These are phyloP conservation scores for Paradoxurus hermaphroditus DNA, from an alignment of 2,113 vertebrate genomes.

Conservation along the genomic window DNA sequence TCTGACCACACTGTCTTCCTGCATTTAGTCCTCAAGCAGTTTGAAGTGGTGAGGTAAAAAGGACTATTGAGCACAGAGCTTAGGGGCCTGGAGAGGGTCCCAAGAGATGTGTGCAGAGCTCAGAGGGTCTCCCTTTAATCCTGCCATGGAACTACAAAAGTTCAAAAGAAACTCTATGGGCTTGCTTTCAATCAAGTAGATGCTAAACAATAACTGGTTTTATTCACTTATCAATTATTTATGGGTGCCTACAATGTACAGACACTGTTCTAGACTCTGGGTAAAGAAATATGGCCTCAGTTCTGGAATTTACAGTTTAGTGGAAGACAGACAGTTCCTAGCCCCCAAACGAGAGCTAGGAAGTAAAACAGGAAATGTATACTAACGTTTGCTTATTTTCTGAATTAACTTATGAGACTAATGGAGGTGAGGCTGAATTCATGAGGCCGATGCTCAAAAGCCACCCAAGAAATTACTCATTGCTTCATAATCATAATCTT, in stretches of 20 bases:
- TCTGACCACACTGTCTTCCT: neutral
- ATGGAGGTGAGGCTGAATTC: neutral
- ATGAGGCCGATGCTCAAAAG: neutral
- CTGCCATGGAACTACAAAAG: neutral
- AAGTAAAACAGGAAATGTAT: neutral
- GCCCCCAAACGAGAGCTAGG: neutral
- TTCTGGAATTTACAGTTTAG: neutral
- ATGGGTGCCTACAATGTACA: neutral
- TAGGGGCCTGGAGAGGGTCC: neutral
- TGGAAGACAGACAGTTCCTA: neutral
- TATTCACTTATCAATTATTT: neutral
- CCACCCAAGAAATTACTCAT: neutral
- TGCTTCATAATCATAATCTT: neutral
- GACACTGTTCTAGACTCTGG: neutral
- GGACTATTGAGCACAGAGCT: neutral
- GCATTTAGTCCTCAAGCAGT: neutral
- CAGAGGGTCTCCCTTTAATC: neutral
- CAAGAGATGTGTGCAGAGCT: neutral
- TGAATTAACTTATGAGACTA: neutral
- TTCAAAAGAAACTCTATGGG: neutral
- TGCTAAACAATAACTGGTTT: neutral
- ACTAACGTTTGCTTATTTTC: neutral
- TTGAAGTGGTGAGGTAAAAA: neutral
- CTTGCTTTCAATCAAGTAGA: neutral
- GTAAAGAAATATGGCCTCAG: neutral